Evolutionary conservation across 2,888 invertebrate species (phyloP).

Genomic region (Ochropleura leucogaster): DNA sequence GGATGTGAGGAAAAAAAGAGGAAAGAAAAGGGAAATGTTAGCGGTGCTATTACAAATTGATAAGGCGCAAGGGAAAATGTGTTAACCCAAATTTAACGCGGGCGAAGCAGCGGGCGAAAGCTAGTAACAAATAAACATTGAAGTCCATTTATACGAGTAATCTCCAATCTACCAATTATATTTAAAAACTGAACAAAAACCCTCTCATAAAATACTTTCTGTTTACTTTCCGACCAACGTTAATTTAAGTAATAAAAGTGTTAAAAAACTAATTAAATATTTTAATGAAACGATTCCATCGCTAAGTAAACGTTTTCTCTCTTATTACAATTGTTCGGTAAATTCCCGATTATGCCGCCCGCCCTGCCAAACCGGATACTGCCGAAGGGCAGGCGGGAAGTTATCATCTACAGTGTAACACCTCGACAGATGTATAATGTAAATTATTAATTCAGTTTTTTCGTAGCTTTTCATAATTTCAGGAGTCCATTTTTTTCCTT

Average conservation of each 20-base stretch:
- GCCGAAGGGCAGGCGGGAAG: constrained; percentile 63
- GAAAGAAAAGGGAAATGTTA: no score
- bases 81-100: no score
- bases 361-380: constrained; percentile 60
- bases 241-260: constrained; percentile 34
- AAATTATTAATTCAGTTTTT: constrained; percentile 56
- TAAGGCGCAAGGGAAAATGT: no score
- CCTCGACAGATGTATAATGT: constrained; percentile 66
- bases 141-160: not conserved
- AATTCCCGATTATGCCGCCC: constrained; percentile 73
- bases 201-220: constrained; percentile 10
- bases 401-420: constrained; percentile 69
- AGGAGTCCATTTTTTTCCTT: constrained; percentile 33
- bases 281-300: constrained; percentile 56
- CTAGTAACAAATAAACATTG: not conserved
- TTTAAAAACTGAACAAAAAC: not conserved
- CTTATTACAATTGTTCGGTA: constrained; percentile 70
- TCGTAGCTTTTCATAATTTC: constrained; percentile 43
- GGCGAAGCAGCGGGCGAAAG: no score
- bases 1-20: no score
- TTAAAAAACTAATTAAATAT: constrained; percentile 56
- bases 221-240: constrained; percentile 25
- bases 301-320: constrained; percentile 56
- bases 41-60: no score
- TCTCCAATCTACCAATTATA: not conserved